These are phyloP conservation scores for Charanyca ferruginea DNA, from an alignment of 2,888 invertebrate species.

Conservation along the genomic window DNA sequence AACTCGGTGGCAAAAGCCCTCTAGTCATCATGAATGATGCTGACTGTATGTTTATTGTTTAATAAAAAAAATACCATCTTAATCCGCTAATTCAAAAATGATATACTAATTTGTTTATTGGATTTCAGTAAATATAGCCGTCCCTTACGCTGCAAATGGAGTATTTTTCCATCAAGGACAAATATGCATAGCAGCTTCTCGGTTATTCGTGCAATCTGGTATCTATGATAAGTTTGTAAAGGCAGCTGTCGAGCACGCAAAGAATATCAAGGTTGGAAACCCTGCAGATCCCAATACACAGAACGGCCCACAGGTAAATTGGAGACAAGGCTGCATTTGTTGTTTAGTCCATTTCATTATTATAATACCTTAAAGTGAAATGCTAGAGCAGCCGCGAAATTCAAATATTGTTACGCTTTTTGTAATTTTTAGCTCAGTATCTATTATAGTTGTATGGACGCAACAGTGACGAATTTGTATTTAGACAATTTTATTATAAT, in stretches of 20 bases:
- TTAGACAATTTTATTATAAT: too few species aligned
- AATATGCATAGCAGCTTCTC: conserved; percentile 68
- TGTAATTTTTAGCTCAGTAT: too few species aligned
- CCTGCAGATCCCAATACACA: conserved; percentile 91
- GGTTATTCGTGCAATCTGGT: conserved; percentile 69
- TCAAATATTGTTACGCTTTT: too few species aligned
- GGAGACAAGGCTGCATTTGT: not conserved
- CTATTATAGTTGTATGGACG: too few species aligned
- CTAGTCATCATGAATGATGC: conserved; percentile 95
- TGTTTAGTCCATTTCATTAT: not conserved
- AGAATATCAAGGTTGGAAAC: conserved; percentile 93
- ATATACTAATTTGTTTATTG: not conserved
- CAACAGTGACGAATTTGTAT: too few species aligned
- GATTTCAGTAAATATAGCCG: conserved; percentile 61
- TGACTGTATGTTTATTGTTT: conserved; percentile 89
- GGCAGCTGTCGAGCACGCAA: conserved; percentile 92
- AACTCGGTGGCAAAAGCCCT: conserved; percentile 97
- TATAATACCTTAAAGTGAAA: too few species aligned
- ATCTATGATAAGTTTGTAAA: conserved; percentile 96
- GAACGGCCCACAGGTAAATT: conserved; percentile 93
- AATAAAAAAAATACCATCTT: too few species aligned
- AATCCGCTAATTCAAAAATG: too few species aligned
- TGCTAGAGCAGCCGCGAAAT: too few species aligned
- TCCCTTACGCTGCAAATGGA: conserved; percentile 64
- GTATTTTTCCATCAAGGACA: conserved; percentile 70